A percentile compares a stretch with the other conserved stretches of the same genome.
Evolutionary conservation across 2,797 vertebrate species (phyloP).

Genomic region (Cryptoprocta ferox): DNA sequence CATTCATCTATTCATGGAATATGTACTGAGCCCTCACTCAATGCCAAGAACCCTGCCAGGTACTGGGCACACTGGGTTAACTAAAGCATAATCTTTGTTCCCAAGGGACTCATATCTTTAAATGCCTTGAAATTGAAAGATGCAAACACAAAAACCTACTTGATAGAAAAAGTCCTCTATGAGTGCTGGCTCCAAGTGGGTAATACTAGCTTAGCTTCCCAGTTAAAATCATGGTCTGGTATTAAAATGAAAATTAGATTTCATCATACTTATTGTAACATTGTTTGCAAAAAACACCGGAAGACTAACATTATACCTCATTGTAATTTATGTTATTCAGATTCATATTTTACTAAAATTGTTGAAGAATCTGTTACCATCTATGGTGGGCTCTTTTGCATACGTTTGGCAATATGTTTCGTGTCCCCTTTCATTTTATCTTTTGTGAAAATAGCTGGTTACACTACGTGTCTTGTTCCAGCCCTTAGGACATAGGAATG

Average conservation of each 20-base stretch:
- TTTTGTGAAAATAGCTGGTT: background rate
- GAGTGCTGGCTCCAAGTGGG: background rate
- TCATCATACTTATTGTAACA: background rate
- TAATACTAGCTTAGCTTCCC: background rate
- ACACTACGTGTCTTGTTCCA: background rate
- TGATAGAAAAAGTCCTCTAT: background rate
- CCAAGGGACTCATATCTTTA: background rate
- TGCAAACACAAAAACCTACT: background rate
- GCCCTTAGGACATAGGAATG: background rate
- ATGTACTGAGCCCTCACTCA: background rate
- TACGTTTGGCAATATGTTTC: too few species aligned
- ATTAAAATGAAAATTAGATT: background rate
- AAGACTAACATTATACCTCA: background rate
- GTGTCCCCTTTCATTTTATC: background rate
- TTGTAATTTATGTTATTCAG: background rate
- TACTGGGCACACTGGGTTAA: background rate
- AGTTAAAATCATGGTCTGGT: background rate
- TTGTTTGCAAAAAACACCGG: background rate
- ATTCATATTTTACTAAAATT: background rate
- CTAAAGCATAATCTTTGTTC: background rate
- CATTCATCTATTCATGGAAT: background rate
- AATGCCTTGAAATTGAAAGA: background rate
- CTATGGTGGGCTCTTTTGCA: background rate
- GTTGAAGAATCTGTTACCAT: background rate
- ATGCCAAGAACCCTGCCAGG: background rate